Percentiles rank a stretch among this genome's conserved stretches.
phyloP scores from a whole-genome alignment of 37 sponge, comb jelly and placozoan species.

The Eunapius fragilis region DNA sequence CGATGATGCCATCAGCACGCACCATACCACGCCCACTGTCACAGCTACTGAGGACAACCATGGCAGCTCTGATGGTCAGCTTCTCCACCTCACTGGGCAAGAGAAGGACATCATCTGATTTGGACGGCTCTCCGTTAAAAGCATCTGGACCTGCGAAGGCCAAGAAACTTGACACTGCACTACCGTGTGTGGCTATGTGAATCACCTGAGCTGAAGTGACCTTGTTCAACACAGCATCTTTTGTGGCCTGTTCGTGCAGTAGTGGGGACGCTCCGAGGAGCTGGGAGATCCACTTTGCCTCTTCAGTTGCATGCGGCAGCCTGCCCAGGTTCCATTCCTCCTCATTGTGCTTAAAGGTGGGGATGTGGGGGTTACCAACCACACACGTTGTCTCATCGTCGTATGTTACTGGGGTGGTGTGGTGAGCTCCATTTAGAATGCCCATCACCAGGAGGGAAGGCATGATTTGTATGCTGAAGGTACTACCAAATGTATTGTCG shows the following conservation, averaged over 20 bases:
- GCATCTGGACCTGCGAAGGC: slow-evolving; percentile 45
- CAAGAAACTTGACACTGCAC: slow-evolving; percentile 56
- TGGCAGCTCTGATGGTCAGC: slow-evolving; percentile 44
- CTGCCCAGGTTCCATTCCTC: slow-evolving; percentile 57
- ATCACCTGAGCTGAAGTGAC: slow-evolving; percentile 64
- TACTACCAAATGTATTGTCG: slow-evolving; percentile 48
- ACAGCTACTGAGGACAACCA: slow-evolving; percentile 81
- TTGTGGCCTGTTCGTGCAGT: slow-evolving; percentile 70
- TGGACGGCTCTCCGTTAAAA: not conserved
- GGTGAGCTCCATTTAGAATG: slow-evolving; percentile 23
- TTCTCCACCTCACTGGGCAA: slow-evolving; percentile 67
- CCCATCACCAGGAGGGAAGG: slow-evolving; percentile 71
- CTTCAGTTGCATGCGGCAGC: slow-evolving; percentile 68
- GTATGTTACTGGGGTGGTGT: slow-evolving; percentile 11
- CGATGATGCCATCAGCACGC: slow-evolving; percentile 69
- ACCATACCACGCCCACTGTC: slow-evolving; percentile 51
- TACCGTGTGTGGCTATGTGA: slow-evolving; percentile 79
- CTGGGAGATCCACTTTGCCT: slow-evolving; percentile 67
- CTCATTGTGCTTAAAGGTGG: slow-evolving; percentile 41
- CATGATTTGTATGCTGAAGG: slow-evolving; percentile 38
- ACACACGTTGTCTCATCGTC: slow-evolving; percentile 26
- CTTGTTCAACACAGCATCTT: slow-evolving; percentile 47
- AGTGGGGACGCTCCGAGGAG: slow-evolving; percentile 53
- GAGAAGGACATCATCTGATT: slow-evolving; percentile 42
- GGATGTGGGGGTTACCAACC: slow-evolving; percentile 77